A percentile compares a stretch with the other conserved stretches of the same genome.
phyloP scores from a whole-genome alignment of 92 coral and sea anemone species.

The Diadumene lineata region DNA sequence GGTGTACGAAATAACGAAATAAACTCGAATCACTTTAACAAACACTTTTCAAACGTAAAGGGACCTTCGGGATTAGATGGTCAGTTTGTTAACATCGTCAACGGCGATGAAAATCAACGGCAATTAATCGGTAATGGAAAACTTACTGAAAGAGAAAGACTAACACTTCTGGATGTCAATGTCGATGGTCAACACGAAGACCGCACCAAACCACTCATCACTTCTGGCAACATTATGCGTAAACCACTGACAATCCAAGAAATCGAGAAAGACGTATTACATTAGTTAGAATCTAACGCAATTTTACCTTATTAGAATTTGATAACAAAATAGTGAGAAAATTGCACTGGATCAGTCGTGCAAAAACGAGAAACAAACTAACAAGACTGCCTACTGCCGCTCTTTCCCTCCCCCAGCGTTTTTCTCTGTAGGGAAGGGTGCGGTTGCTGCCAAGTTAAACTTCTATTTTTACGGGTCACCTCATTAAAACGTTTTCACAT shows the following conservation, averaged over 20 bases:
- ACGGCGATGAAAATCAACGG: constrained; percentile 46
- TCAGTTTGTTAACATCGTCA: constrained; percentile 30
- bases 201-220: constrained; percentile 72
- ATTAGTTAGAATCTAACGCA: neutral
- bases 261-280: constrained; percentile 59
- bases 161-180: constrained; percentile 71
- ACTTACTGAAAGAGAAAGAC: constrained; percentile 54
- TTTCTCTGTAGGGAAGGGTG: too few relatives aligned
- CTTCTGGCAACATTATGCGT: constrained; percentile 44
- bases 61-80: constrained; percentile 23
- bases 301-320: neutral
- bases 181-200: constrained; percentile 73
- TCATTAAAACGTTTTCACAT: neutral
- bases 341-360: neutral
- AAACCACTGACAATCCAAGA: constrained; percentile 63
- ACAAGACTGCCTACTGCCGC: too few relatives aligned
- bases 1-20: constrained; percentile 55
- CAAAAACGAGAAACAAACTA: neutral
- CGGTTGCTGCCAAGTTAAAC: too few relatives aligned
- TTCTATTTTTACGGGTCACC: neutral
- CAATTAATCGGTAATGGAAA: constrained; percentile 57
- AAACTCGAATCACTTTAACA: constrained; percentile 40
- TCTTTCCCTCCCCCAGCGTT: too few relatives aligned
- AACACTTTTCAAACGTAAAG: constrained; percentile 32
- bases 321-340: neutral